These are phyloP conservation scores for Graphium colonna DNA, from an alignment of 2,888 invertebrate genomes.

Conservation along the genomic window DNA sequence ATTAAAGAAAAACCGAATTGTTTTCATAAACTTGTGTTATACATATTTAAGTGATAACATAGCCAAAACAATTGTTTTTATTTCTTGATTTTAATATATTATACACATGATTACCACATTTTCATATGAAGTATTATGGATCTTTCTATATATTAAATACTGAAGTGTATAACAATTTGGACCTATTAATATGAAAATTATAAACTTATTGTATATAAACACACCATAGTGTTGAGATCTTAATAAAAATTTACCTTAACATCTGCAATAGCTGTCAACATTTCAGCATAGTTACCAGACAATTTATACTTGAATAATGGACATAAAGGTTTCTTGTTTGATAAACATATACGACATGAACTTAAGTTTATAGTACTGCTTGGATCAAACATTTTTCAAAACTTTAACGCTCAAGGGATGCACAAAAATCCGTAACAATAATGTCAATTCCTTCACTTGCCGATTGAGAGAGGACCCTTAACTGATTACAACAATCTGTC, in stretches of 20 bases:
- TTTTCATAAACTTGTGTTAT: too few relatives aligned
- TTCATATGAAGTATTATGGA: too few relatives aligned
- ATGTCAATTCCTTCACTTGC: constrained; percentile 33
- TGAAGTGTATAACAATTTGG: too few relatives aligned
- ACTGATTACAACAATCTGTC: constrained; percentile 20
- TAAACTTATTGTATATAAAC: too few relatives aligned
- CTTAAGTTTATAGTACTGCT: constrained; percentile 51
- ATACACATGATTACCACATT: too few relatives aligned
- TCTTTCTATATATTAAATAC: too few relatives aligned
- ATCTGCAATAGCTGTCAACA: constrained; percentile 73
- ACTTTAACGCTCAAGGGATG: constrained; percentile 38
- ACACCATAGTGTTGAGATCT: too few relatives aligned
- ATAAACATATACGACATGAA: constrained; percentile 70
- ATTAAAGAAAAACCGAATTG: too few relatives aligned
- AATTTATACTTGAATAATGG: constrained; percentile 70
- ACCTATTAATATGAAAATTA: too few relatives aligned
- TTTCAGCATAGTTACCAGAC: constrained; percentile 75
- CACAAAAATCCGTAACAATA: constrained; percentile 43
- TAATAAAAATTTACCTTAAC: constrained; percentile 52
- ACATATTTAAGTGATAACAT: too few relatives aligned
- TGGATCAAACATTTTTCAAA: constrained; percentile 51
- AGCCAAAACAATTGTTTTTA: too few relatives aligned
- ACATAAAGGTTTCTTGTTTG: constrained; percentile 63
- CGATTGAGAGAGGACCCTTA: constrained; percentile 24
- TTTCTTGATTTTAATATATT: too few relatives aligned